phyloP scores from a whole-genome alignment of 2,113 vertebrate species.

The Pluvianellus socialis region DNA sequence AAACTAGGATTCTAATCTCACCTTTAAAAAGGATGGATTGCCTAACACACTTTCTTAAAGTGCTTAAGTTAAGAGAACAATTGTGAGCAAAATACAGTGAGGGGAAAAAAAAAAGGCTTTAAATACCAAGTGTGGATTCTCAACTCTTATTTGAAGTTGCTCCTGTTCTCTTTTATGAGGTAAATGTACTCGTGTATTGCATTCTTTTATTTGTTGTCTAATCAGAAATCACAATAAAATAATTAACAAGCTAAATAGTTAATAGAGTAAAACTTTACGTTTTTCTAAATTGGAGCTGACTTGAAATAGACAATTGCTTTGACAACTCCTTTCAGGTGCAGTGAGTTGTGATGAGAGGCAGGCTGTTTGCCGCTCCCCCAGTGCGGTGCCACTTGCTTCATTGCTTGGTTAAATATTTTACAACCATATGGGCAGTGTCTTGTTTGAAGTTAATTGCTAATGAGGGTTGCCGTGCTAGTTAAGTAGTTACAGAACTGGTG shows the following conservation, averaged over 20 bases:
- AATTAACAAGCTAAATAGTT: not conserved
- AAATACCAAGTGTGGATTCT: not conserved
- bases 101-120: not conserved
- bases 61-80: not conserved
- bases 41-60: not conserved
- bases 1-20: not conserved
- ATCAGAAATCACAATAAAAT: not conserved
- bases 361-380: not conserved
- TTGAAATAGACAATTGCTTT: not conserved
- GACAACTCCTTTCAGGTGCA: not conserved
- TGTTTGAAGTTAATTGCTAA: not conserved
- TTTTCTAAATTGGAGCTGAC: not conserved
- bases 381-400: not conserved
- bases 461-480: not conserved
- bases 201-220: not conserved
- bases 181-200: not conserved
- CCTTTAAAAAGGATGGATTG: not conserved
- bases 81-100: not conserved
- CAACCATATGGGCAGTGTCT: accelerated
- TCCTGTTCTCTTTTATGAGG: not conserved
- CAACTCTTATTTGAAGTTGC: not conserved
- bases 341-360: not conserved
- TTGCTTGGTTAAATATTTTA: not conserved
- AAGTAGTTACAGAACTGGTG: not conserved
- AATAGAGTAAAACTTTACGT: not conserved